A percentile compares a stretch with the other conserved stretches of the same genome.
phyloP scores from a whole-genome alignment of 1,140 invertebrate species.

The Drosophila pallidifrons region DNA sequence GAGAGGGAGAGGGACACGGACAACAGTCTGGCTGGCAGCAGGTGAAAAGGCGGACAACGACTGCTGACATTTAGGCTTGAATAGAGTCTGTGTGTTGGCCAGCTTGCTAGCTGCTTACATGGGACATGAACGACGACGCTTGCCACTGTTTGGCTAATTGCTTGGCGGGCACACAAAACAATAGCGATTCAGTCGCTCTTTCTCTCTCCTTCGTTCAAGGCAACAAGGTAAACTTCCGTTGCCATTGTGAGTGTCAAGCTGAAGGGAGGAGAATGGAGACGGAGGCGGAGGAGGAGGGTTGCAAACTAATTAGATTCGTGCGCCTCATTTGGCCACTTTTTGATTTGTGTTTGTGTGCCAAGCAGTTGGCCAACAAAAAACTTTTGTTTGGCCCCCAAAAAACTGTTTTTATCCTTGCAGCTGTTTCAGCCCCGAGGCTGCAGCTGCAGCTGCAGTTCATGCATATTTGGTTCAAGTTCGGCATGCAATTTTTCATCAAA shows the following conservation, averaged over 20 bases:
- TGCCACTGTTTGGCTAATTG: slow-evolving; percentile 71
- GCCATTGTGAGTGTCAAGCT: slow-evolving; percentile 42
- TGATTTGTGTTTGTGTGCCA: slow-evolving; percentile 62
- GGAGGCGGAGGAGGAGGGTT: slow-evolving; percentile 38
- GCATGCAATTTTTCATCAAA: slow-evolving; percentile 60
- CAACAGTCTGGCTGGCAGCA: slow-evolving; percentile 12
- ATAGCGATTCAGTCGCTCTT: slow-evolving; percentile 17
- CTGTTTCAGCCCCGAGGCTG: slow-evolving; percentile 28
- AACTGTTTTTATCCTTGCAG: slow-evolving; percentile 46
- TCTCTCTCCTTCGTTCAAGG: slow-evolving; percentile 10
- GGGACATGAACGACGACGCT: slow-evolving; percentile 35
- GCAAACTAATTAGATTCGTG: slow-evolving; percentile 81
- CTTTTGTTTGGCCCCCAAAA: slow-evolving; percentile 35
- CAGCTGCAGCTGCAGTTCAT: slow-evolving; percentile 5
- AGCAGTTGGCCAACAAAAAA: slow-evolving; percentile 28
- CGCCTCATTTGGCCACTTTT: slow-evolving; percentile 76
- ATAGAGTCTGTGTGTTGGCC: slow-evolving; percentile 29
- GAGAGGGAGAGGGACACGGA: too few species aligned
- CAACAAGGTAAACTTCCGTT: slow-evolving; percentile 67
- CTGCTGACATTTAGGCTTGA: slow-evolving; percentile 74
- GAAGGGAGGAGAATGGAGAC: background rate
- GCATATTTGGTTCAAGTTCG: slow-evolving; percentile 82
- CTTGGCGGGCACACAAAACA: slow-evolving; percentile 65
- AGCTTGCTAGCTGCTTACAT: slow-evolving; percentile 56
- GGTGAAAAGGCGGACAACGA: background rate